These are phyloP conservation scores for Archocentrus centrarchus DNA, from an alignment of 2,113 vertebrate genomes.

Conservation along the genomic window DNA sequence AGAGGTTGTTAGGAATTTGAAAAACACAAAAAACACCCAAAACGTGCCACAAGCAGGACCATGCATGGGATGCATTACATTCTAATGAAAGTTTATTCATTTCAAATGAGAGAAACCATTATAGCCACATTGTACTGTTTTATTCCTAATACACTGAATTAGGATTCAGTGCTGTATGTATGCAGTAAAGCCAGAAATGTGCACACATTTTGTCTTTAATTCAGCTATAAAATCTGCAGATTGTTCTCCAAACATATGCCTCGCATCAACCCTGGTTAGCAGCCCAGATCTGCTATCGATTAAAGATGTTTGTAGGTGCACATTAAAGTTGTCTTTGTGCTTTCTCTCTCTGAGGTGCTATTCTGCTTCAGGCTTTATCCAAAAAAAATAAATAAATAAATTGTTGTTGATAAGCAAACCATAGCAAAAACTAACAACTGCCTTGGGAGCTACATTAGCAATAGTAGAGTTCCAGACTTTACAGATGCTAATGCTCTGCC, in stretches of 20 bases:
- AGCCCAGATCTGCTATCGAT: constrained; percentile 18
- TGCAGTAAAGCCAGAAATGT: neutral
- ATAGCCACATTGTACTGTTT: neutral
- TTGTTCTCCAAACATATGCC: neutral
- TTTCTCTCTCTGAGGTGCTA: constrained; percentile 3
- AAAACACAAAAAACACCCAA: neutral
- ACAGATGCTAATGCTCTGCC: constrained; percentile 12
- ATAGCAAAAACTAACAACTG: constrained; percentile 1
- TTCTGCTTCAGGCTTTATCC: constrained; percentile 23
- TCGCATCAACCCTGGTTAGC: neutral
- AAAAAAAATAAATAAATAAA: neutral
- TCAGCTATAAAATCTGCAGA: neutral
- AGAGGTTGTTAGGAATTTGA: neutral
- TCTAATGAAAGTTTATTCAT: constrained; percentile 39
- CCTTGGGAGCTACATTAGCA: constrained; percentile 17
- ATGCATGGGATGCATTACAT: constrained; percentile 9
- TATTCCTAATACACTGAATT: constrained; percentile 22
- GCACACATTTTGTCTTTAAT: neutral
- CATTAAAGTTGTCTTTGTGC: neutral
- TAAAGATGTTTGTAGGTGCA: constrained; percentile 15
- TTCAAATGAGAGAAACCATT: constrained; percentile 51
- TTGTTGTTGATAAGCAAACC: constrained; percentile 34
- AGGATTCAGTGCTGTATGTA: constrained; percentile 14
- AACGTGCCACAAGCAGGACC: neutral
- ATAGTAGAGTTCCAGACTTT: neutral